Evolutionary conservation across 2,888 invertebrate species (phyloP).

Genomic region (Adelphocoris suturalis): DNA sequence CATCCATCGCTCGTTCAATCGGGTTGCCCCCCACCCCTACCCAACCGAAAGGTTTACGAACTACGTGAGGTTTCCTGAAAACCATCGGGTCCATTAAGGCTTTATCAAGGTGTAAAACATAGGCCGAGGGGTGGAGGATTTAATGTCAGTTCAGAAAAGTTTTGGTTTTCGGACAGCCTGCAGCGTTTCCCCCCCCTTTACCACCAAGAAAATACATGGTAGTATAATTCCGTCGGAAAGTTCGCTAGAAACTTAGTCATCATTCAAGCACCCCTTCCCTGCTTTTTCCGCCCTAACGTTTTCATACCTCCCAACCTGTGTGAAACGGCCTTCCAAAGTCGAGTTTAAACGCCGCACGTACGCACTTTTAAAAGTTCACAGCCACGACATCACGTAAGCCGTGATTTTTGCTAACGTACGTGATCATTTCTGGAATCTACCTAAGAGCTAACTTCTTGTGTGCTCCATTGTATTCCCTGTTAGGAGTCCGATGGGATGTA

Average conservation of each 20-base stretch:
- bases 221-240: conserved; percentile 37
- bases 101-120: background rate
- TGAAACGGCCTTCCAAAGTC: conserved; percentile 24
- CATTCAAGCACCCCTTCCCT: background rate
- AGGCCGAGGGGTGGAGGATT: background rate
- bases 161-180: conserved; percentile 5
- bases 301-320: background rate
- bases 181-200: background rate
- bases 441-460: background rate
- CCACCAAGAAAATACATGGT: conserved; percentile 29
- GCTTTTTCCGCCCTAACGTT: background rate
- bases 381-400: background rate
- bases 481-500: too few species aligned
- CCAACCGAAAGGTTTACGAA: background rate
- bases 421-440: background rate
- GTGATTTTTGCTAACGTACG: conserved; percentile 15
- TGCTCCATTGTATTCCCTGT: too few species aligned
- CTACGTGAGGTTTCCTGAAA: conserved; percentile 34
- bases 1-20: background rate
- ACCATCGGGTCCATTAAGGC: background rate
- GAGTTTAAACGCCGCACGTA: conserved; percentile 29
- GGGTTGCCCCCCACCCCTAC: background rate
- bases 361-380: conserved; percentile 8
- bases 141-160: conserved; percentile 32
- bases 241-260: conserved; percentile 12